Evolutionary conservation across 35 echinoderm and acorn worm species (phyloP), one percentile per base, ranked within the genome.

Genomic region (Ophioderma brevispina): DNA sequence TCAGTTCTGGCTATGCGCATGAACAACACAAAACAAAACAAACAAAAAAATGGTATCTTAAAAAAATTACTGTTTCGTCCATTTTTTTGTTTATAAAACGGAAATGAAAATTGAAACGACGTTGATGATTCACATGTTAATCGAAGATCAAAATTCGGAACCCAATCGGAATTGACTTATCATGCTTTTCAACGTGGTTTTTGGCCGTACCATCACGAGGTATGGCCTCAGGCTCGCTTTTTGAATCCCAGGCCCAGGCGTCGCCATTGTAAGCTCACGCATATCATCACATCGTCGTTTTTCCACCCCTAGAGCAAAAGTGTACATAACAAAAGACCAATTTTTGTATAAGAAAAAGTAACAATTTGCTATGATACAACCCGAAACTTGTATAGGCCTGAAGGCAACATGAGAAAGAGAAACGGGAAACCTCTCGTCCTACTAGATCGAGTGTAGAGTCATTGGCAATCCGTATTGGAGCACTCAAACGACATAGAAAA

Each of bases 121-220:
- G n/a, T n/a, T n/a, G n/a, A n/a, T n/a, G n/a, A n/a, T n/a, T n/a
- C n/a, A n/a, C n/a, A n/a, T n/a, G n/a, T n/a, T n/a, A n/a, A n/a
- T n/a, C n/a, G n/a, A n/a, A 46, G 59, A 70, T 70, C 59, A 70
- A 70, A 70, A 70, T 70, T 70, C 59, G 59, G 59, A 70, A 70
- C n/a, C n/a, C n/a, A n/a, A n/a, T 8, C 46, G 21, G 21, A 52
- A 52, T 52, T 8, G 46, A 52, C 46, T 52, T 52, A 21, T 21
- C 8, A 52, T 52, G 28, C 59, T 13, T 25, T 70, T 30, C 17
- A 15, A 70, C 59, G 28, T 2, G 59, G 15, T 6, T 6, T 30
- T 25, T 13, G 10, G 6, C 59, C 59, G 6, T 13, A 70, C 2
- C 10, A 2, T 70, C 41, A 46, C 41, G 5, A 46, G 41, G 41